Evolutionary conservation across 1,140 invertebrate species (phyloP), one percentile per base, ranked within the genome.

Genomic region (Acromyrmex heyeri): DNA sequence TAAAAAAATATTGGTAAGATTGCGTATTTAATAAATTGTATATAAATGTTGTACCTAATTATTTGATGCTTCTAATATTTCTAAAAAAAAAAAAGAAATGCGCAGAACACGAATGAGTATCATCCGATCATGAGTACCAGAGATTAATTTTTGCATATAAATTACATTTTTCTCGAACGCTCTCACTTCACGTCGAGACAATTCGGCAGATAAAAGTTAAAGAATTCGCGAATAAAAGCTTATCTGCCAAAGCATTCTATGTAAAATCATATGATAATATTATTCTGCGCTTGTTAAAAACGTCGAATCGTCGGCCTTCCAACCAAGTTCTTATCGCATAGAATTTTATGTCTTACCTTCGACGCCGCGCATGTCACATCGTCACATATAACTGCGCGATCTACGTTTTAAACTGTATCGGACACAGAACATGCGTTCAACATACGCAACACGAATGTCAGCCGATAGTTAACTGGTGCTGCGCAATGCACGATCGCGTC

Each of bases 371-470:
- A 18, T 18, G 72, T 59, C 53, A 57, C n/a, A n/a, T 1, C n/a
- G 72, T 59, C 53, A 57, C 55, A n/a, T 1, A 27, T 57, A 24
- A 27, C 61, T 48, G 59, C 24, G 14, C 34, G 53, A 14, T 50
- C 61, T 44, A 21, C 18, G 76, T 12, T 78, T 65, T 65, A 48
- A 78, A 65, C 24, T 65, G 24, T 67, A 65, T 21, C 62, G 21
- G 18, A 61, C 59, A 24, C 0, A 38, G 34, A 34, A 81, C 65
- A 53, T 44, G 78, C 73, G 64, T 24, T 27, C 57, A 75, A 86
- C 21, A 12, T 75, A 7, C 50, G 48, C 67, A 48, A 62, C 34
- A 27, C 21, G 21, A 85, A 78, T 85, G 65, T 88, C 67, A 65
- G 53, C 27, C 50, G 65, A 86, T 65, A 78, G 81, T 79, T 86